phyloP scores from a whole-genome alignment of 2,888 invertebrate species.

The Hymenopus coronatus region DNA sequence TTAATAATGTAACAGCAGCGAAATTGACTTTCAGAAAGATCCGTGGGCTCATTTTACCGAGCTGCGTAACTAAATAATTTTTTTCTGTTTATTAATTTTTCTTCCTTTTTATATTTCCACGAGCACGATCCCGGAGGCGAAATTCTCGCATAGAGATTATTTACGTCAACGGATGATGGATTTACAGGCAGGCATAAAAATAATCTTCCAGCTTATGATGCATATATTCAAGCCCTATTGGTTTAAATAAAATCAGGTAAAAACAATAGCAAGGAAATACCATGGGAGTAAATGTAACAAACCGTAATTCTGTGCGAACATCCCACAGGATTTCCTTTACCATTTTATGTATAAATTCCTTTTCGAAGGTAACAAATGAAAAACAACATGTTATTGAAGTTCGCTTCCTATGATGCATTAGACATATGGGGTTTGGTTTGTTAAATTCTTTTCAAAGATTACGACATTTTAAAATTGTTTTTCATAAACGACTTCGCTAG shows the following conservation, averaged over 20 bases:
- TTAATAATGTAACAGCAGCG: neutral
- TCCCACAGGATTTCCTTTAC: neutral
- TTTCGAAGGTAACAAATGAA: neutral
- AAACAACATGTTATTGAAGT: too few relatives aligned
- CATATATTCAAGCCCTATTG: neutral
- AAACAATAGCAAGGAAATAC: neutral
- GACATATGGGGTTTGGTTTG: too few relatives aligned
- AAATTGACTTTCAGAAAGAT: neutral
- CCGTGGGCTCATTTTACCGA: neutral
- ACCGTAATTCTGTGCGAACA: neutral
- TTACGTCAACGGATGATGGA: neutral
- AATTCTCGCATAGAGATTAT: neutral
- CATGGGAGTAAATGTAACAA: neutral
- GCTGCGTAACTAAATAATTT: neutral
- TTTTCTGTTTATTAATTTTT: neutral
- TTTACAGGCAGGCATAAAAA: neutral
- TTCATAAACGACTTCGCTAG: too few relatives aligned
- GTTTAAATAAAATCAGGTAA: neutral
- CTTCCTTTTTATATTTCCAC: neutral
- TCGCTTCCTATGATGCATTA: too few relatives aligned
- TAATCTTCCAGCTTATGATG: neutral
- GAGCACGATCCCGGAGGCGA: neutral
- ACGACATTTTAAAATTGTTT: too few relatives aligned
- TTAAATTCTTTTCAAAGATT: too few relatives aligned
- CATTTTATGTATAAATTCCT: neutral